Percentiles rank a stretch among this genome's conserved stretches.
phyloP scores from a whole-genome alignment of 2,113 vertebrate species.

The Kryptolebias marmoratus region DNA sequence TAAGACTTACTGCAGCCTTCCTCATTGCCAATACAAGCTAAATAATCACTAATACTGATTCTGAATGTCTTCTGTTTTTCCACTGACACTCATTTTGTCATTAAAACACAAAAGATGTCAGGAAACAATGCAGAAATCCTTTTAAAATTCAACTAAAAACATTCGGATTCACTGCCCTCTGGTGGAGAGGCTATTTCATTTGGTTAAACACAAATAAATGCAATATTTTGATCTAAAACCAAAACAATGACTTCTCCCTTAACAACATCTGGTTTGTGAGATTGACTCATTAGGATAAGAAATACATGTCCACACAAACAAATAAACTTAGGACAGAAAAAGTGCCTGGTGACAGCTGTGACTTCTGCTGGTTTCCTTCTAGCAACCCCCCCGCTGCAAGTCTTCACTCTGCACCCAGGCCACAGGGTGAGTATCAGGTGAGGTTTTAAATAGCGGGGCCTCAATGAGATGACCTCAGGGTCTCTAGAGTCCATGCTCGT shows the following conservation, averaged over 20 bases:
- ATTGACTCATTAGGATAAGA: not conserved
- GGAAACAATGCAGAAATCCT: not conserved
- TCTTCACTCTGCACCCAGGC: constrained; percentile 79
- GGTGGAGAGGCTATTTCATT: constrained; percentile 57
- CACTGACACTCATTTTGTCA: not conserved
- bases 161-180: constrained; percentile 65
- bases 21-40: constrained; percentile 59
- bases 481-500: constrained; percentile 67
- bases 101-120: constrained; percentile 2
- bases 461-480: constrained; percentile 74
- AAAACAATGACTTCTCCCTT: not conserved
- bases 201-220: constrained; percentile 6
- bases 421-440: constrained; percentile 81
- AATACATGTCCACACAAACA: not conserved
- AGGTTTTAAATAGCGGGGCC: constrained; percentile 80
- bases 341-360: constrained; percentile 67
- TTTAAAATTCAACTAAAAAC: not conserved
- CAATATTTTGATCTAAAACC: constrained; percentile 3
- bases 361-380: constrained; percentile 37
- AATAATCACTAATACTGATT: constrained; percentile 59
- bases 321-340: constrained; percentile 38
- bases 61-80: not conserved
- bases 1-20: constrained; percentile 48
- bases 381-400: constrained; percentile 54
- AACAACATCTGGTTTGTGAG: not conserved